These are phyloP conservation scores for Rynchops niger DNA, from an alignment of 2,113 vertebrate genomes.

Conservation along the genomic window DNA sequence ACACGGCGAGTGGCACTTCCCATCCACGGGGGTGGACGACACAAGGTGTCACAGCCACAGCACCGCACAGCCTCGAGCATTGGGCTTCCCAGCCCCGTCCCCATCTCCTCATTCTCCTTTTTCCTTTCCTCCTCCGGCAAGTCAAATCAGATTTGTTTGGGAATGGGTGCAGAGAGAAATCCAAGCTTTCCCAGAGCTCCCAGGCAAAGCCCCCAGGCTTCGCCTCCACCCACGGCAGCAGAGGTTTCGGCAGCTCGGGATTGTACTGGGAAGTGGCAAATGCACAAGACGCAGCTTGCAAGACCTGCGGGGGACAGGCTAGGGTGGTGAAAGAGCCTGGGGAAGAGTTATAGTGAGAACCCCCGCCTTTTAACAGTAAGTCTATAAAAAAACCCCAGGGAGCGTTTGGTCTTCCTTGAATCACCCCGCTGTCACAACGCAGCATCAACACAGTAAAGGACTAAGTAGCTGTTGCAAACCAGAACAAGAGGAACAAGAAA, in stretches of 20 bases:
- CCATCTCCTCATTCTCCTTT: neutral
- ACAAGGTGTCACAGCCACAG: neutral
- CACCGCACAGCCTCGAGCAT: fast-evolving
- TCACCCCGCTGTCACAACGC: neutral
- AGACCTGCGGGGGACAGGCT: fast-evolving
- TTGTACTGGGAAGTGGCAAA: fast-evolving
- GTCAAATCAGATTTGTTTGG: fast-evolving
- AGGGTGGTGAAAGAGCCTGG: neutral
- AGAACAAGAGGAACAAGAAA: neutral
- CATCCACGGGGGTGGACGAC: neutral
- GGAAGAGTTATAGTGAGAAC: neutral
- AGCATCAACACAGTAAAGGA: too few species aligned
- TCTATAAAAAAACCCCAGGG: neutral
- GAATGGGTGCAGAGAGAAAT: neutral
- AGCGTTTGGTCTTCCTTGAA: neutral
- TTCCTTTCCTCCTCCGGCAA: neutral
- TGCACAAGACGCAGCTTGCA: neutral
- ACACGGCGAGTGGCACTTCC: fast-evolving
- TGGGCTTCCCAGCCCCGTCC: neutral
- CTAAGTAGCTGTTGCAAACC: neutral
- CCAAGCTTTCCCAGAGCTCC: neutral
- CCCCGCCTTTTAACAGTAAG: neutral
- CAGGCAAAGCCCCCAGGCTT: fast-evolving
- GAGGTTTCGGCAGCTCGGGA: neutral
- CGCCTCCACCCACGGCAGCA: fast-evolving